These are phyloP conservation scores for Parauchenoglanis ngamensis DNA, from an alignment of 2,797 vertebrate species.

Conservation along the genomic window DNA sequence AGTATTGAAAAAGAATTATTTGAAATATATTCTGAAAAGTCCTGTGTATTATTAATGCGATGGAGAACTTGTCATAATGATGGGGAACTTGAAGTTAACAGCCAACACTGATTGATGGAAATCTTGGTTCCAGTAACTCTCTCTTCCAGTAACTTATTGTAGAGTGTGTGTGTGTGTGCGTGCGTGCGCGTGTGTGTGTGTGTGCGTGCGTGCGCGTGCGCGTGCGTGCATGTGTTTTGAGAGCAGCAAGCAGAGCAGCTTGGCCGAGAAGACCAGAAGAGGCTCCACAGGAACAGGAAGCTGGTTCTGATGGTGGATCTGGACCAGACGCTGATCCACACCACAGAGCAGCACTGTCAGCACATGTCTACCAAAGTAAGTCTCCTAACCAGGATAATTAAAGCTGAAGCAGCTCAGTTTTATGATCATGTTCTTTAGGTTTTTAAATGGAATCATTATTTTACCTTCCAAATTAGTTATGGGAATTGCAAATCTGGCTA, in stretches of 20 bases:
- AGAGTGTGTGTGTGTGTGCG: constrained; percentile 3
- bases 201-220: neutral
- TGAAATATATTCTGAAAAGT: too few relatives aligned
- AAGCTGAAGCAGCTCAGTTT: neutral
- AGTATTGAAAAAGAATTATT: too few relatives aligned
- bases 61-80: neutral
- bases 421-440: neutral
- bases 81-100: too few relatives aligned
- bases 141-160: neutral
- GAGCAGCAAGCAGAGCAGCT: constrained; percentile 92
- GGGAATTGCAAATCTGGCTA: too few relatives aligned
- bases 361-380: constrained; percentile 92
- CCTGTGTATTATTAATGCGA: neutral
- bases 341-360: constrained; percentile 92
- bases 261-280: constrained; percentile 92
- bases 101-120: too few relatives aligned
- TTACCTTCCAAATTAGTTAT: too few relatives aligned
- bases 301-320: constrained; percentile 98
- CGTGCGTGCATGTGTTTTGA: constrained; percentile 22
- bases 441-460: too few relatives aligned
- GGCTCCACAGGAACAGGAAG: constrained; percentile 90
- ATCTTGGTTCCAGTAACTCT: neutral
- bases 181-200: constrained; percentile 22
- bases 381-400: neutral
- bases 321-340: constrained; percentile 98